Evolutionary conservation across 2,113 vertebrate species (phyloP).

Genomic region (Lophius piscatorius): DNA sequence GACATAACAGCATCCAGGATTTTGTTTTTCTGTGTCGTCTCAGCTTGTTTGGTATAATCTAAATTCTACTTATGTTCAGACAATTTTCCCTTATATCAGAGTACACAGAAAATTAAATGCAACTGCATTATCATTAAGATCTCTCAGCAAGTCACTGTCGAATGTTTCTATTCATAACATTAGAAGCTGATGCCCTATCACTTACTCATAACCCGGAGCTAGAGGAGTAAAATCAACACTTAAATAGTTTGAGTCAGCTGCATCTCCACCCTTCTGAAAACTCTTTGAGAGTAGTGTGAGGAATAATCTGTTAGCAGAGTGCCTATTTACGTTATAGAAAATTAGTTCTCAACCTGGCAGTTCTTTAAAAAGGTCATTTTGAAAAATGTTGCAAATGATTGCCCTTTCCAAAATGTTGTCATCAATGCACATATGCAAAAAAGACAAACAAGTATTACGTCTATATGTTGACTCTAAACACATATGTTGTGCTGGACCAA

Average conservation of each 20-base stretch:
- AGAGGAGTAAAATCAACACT: constrained; percentile 5
- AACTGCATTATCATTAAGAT: background rate
- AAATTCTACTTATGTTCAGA: background rate
- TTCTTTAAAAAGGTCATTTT: constrained; percentile 14
- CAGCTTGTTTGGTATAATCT: background rate
- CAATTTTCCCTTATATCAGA: background rate
- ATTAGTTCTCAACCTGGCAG: constrained; percentile 10
- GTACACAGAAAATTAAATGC: background rate
- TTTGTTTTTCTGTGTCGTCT: background rate
- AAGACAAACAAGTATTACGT: no score
- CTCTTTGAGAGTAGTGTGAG: constrained; percentile 4
- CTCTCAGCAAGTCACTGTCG: no score
- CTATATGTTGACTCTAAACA: no score
- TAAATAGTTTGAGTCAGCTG: constrained; percentile 18
- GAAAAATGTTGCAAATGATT: background rate
- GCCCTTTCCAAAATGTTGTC: no score
- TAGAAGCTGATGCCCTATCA: constrained; percentile 27
- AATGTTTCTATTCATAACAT: no score
- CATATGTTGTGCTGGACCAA: no score
- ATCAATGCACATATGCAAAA: no score
- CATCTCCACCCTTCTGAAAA: constrained; percentile 18
- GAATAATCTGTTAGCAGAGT: constrained; percentile 2
- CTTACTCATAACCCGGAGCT: constrained; percentile 20
- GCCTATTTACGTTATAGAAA: constrained; percentile 10
- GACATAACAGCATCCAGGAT: constrained; percentile 1